Base-by-base conservation (phyloP, 2,113 vertebrate genomes). In the Leptobrachium leishanense region DNA sequence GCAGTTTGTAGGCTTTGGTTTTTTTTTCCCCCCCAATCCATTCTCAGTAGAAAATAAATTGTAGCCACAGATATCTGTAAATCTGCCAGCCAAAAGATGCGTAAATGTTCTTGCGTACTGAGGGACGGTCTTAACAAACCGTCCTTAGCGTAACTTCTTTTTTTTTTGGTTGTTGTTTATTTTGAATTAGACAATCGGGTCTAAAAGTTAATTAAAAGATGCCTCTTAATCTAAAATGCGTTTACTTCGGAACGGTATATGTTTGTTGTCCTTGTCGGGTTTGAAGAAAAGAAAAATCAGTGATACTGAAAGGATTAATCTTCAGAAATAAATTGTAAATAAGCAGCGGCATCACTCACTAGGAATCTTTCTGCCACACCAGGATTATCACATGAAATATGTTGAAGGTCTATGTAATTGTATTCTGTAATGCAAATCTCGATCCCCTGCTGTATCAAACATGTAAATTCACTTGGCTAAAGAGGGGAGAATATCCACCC, bases 371-470 rank as follows among this genome's bases (percentile, higher is more conserved):
- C 78, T 68, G 72, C 78, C 78, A 81, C 78, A 74, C 78, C 72
- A 81, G 78, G 78, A 81, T 81, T 81, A 81, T 81, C 78, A 81
- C 78, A 81, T 81, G 72, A 81, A 81, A 74, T 81, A 74, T 81
- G 78, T 81, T 81, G 72, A 81, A 81, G 71, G 71, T 74, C 78
- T 81, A 42, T 68, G 40, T 84, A 75, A 82, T 82, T 86, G 84
- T 87, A 74, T 86, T 87, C 77, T 85, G 46, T 84, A 72, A 66
- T 87, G 40, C 40, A 79, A 42, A 42, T 75, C 80, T 88, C 83
- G 84, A 82, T 81, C 78, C 88, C 89, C 82, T 85, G 73, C 82
- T 84, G 68, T 88, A 81, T 81, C 72, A 88, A 84, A 42, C 75
- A 84, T 78, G 81, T 85, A 82, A 84, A 82, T 88, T 83, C 81